phyloP scores from a whole-genome alignment of 2,888 invertebrate species.

The Macrosiphum euphorbiae region DNA sequence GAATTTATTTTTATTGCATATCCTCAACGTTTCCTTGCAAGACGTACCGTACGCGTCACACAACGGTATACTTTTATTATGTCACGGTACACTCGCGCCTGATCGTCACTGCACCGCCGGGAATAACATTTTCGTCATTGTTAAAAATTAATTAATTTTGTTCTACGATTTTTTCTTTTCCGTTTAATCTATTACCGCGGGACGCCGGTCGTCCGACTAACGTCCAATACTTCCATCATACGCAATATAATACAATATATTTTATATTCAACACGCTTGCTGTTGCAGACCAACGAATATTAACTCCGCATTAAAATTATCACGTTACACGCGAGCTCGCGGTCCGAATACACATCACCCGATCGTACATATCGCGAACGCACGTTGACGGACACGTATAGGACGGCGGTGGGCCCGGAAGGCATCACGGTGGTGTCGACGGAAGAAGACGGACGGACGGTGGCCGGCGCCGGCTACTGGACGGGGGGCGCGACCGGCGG shows the following conservation, averaged over 20 bases:
- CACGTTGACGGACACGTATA: slow-evolving; percentile 54
- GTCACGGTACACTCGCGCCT: not conserved
- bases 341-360: not conserved
- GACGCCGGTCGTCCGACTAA: not conserved
- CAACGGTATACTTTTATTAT: not conserved
- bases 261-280: not conserved
- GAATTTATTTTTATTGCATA: not conserved
- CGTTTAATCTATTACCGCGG: not conserved
- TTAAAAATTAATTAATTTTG: not conserved
- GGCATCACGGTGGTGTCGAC: slow-evolving; percentile 63
- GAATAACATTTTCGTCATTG: not conserved
- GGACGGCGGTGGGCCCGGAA: slow-evolving; percentile 57
- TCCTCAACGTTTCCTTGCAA: not conserved
- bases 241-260: not conserved
- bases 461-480: slow-evolving; percentile 64
- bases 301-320: not conserved
- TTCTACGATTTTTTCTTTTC: not conserved
- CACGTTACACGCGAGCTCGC: not conserved
- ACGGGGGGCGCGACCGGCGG: slow-evolving; percentile 63
- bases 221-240: not conserved
- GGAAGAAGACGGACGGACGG: slow-evolving; percentile 64
- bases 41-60: not conserved
- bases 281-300: not conserved
- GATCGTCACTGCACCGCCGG: not conserved
- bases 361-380: slow-evolving; percentile 10